A percentile compares a stretch with the other conserved stretches of the same genome.
phyloP scores from a whole-genome alignment of 2,888 invertebrate genomes.

The Meteorus cinctellus region DNA sequence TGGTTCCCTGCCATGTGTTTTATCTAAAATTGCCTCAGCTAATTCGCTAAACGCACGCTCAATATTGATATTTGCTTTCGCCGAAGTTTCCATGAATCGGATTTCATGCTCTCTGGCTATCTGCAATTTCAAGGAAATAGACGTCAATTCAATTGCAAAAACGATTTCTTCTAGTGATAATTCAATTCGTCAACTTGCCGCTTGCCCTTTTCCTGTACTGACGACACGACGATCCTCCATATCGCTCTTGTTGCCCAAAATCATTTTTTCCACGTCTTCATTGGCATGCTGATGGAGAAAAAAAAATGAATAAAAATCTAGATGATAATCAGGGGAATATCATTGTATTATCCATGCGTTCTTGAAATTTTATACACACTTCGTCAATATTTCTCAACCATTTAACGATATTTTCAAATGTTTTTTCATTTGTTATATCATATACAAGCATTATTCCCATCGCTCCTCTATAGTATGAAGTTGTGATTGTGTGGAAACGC shows the following conservation, averaged over 20 bases:
- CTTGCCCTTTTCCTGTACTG: constrained; percentile 93
- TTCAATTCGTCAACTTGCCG: constrained; percentile 78
- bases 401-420: constrained; percentile 98
- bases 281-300: constrained; percentile 87
- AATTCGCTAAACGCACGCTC: constrained; percentile 96
- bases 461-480: constrained; percentile 97
- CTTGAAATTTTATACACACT: constrained; percentile 75
- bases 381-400: constrained; percentile 99
- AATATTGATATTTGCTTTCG: constrained; percentile 97
- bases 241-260: constrained; percentile 98
- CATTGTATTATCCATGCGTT: background rate
- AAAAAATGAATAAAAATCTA: constrained; percentile 15
- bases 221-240: constrained; percentile 96
- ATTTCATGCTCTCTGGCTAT: constrained; percentile 97
- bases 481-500: constrained; percentile 98
- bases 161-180: constrained; percentile 8
- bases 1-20: constrained; percentile 87
- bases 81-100: constrained; percentile 98
- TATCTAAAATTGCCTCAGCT: constrained; percentile 95
- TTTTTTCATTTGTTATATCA: constrained; percentile 97
- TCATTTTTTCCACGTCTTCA: constrained; percentile 99
- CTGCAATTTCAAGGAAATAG: constrained; percentile 74
- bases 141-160: constrained; percentile 28
- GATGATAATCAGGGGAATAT: constrained; percentile 10
- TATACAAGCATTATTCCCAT: constrained; percentile 99